A percentile compares a stretch with the other conserved stretches of the same genome.
These are phyloP conservation scores for Cactoblastis cactorum DNA, from an alignment of 2,888 invertebrate genomes.

Conservation along the genomic window DNA sequence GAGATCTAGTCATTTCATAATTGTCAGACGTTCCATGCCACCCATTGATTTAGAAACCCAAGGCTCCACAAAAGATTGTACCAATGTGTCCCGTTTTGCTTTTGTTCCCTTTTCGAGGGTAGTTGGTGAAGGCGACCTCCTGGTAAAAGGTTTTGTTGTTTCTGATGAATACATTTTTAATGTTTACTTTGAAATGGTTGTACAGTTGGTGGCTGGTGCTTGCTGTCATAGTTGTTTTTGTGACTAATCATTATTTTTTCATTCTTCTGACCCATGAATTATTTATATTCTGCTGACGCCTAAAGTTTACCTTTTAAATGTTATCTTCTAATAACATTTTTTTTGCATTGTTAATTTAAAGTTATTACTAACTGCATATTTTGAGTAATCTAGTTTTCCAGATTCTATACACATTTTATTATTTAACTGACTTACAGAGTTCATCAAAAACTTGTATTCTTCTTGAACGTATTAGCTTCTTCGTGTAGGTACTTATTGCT, in stretches of 20 bases:
- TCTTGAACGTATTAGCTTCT: too few relatives aligned
- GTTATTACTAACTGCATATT: too few relatives aligned
- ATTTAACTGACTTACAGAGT: too few relatives aligned
- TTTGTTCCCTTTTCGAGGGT: constrained; percentile 50
- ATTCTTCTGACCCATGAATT: too few relatives aligned
- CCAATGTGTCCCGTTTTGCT: constrained; percentile 49
- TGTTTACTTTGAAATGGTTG: constrained; percentile 41
- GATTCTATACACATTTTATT: too few relatives aligned
- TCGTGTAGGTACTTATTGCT: neutral
- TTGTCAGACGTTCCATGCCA: constrained; percentile 38
- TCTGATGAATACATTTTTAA: constrained; percentile 57
- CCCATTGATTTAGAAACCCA: constrained; percentile 38
- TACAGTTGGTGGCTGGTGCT: constrained; percentile 31
- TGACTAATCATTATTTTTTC: too few relatives aligned
- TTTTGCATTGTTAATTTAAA: too few relatives aligned
- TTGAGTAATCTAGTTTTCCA: too few relatives aligned
- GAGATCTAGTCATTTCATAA: constrained; percentile 35
- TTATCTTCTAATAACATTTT: too few relatives aligned
- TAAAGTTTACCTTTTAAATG: too few relatives aligned
- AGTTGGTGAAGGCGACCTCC: constrained; percentile 53
- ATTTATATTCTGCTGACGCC: too few relatives aligned
- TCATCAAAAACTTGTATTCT: too few relatives aligned
- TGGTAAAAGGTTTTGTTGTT: constrained; percentile 58
- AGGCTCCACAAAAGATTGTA: constrained; percentile 38
- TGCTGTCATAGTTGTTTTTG: constrained; percentile 10